phyloP scores from a whole-genome alignment of 1,140 invertebrate genomes.

The Drosophila ohnishii region DNA sequence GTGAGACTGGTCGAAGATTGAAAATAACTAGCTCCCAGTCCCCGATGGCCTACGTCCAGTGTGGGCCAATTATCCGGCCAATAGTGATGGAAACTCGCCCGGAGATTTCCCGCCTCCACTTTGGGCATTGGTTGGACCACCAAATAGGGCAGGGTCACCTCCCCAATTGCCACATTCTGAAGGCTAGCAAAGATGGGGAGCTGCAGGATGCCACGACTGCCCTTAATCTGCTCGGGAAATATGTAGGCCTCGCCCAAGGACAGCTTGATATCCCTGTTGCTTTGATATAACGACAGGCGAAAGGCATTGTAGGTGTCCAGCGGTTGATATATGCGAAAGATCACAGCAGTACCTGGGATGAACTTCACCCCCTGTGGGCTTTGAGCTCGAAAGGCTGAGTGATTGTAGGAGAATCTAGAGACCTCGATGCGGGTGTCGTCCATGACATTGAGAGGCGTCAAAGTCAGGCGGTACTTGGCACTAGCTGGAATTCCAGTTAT shows the following conservation, averaged over 20 bases:
- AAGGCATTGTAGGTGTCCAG: slow-evolving; percentile 49
- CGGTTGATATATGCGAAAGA: slow-evolving; percentile 64
- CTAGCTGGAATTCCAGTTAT: slow-evolving; percentile 7
- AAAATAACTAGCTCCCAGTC: slow-evolving; percentile 88
- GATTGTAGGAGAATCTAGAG: slow-evolving; percentile 56
- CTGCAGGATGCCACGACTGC: slow-evolving; percentile 89
- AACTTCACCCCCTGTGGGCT: slow-evolving; percentile 48
- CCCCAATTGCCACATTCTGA: slow-evolving; percentile 71
- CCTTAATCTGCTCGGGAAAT: slow-evolving; percentile 63
- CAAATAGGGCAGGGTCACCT: slow-evolving; percentile 85
- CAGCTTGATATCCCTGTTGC: slow-evolving; percentile 11
- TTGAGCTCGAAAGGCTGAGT: slow-evolving; percentile 54
- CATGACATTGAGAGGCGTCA: slow-evolving; percentile 48
- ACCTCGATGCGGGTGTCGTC: slow-evolving; percentile 62
- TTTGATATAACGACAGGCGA: slow-evolving; percentile 43
- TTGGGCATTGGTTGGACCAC: slow-evolving; percentile 88
- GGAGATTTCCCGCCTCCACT: slow-evolving; percentile 89
- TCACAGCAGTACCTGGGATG: slow-evolving; percentile 40
- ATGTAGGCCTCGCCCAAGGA: slow-evolving; percentile 93
- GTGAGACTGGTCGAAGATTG: slow-evolving; percentile 85
- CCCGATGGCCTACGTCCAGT: slow-evolving; percentile 95
- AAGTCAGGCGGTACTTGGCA: slow-evolving; percentile 42
- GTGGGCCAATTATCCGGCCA: slow-evolving; percentile 93
- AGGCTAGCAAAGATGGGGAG: slow-evolving; percentile 76
- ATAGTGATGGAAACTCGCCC: slow-evolving; percentile 90